phyloP scores from a whole-genome alignment of 2,797 vertebrate genomes.

The Chelon labrosus region DNA sequence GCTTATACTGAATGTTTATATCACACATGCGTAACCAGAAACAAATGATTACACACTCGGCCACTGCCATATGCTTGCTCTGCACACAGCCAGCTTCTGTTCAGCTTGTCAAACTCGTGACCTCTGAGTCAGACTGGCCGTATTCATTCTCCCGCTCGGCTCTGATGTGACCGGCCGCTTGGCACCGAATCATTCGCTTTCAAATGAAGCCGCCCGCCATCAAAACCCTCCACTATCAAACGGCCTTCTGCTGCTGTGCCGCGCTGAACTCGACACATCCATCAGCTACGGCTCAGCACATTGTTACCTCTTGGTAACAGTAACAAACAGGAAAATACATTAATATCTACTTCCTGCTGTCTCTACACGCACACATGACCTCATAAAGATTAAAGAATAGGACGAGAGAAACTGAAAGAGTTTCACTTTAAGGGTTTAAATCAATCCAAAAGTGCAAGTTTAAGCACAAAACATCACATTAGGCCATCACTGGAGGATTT shows the following conservation, averaged over 20 bases:
- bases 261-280: neutral
- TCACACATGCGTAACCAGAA: no score
- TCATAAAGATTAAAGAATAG: no score
- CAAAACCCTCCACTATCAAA: neutral
- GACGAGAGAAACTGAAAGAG: no score
- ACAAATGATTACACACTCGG: no score
- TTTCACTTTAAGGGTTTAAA: neutral
- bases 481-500: no score
- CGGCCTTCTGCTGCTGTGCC: neutral
- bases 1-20: no score
- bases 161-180: neutral
- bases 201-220: neutral
- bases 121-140: neutral
- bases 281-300: no score
- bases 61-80: neutral
- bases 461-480: neutral
- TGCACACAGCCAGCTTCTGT: neutral
- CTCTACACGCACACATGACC: neutral
- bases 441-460: neutral
- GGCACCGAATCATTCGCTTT: neutral
- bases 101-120: neutral
- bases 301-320: neutral
- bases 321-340: constrained; percentile 15
- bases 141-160: neutral
- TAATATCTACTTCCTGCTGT: neutral